phyloP scores from a whole-genome alignment of 2,113 vertebrate genomes.

The Carassius auratus region DNA sequence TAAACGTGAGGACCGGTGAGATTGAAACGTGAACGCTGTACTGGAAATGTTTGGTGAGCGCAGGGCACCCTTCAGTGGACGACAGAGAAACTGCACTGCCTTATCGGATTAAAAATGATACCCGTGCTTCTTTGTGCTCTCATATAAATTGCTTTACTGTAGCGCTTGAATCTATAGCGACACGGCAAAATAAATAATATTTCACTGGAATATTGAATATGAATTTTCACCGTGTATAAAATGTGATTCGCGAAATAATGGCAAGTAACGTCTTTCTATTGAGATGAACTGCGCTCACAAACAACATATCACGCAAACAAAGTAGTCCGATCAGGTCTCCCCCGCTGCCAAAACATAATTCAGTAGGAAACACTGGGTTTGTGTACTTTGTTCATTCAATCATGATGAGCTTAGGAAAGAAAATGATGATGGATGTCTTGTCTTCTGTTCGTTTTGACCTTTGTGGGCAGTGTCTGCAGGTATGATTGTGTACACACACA shows the following conservation, averaged over 20 bases:
- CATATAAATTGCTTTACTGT: not conserved
- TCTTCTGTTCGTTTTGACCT: not conserved
- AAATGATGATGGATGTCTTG: not conserved
- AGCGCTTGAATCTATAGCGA: too few species aligned
- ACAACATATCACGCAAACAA: too few species aligned
- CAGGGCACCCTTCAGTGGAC: conserved; percentile 1
- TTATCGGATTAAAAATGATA: not conserved
- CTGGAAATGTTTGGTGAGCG: not conserved
- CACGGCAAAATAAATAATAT: too few species aligned
- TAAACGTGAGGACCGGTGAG: not conserved
- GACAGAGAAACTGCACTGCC: not conserved
- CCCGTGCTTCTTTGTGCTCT: not conserved
- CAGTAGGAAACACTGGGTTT: not conserved
- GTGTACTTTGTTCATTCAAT: not conserved
- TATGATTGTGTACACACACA: not conserved
- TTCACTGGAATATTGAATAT: too few species aligned
- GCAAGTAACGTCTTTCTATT: too few species aligned
- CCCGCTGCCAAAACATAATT: not conserved
- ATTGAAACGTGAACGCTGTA: not conserved
- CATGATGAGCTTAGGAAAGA: not conserved
- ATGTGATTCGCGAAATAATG: too few species aligned
- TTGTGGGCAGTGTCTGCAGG: not conserved
- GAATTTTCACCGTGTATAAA: too few species aligned
- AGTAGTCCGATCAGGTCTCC: too few species aligned
- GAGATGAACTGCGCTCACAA: too few species aligned